Evolutionary conservation across 2,797 vertebrate species (phyloP), one percentile per base, ranked within the genome.

Genomic region (Pangasius macronema): DNA sequence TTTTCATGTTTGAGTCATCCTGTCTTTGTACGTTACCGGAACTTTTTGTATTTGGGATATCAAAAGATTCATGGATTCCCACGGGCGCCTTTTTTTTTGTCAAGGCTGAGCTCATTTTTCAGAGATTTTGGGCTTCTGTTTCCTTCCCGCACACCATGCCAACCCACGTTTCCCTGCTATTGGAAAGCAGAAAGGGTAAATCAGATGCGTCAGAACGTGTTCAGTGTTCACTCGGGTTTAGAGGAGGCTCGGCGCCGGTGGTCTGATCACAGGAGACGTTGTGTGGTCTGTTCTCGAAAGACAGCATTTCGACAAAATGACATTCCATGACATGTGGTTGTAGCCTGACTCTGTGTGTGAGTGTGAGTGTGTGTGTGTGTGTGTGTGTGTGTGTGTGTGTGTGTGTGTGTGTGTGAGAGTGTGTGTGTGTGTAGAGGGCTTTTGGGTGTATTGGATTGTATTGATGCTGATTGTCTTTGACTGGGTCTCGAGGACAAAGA

Each of bases 391-490:
- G 57, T 83, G 39, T 49, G 11, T 4, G 67, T 30, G 9, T 79
- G 59, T 81, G 88, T 72, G 80, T 87, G 85, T 85, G 75, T 89
- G 87, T 72, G 81, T 7, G 24, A 42, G 63, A 42, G 33, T 55
- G 51, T 77, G 68, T 51, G 33, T 55, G 51, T 77, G 68, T 87
- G 70, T 80, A 67, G n/a, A 76, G 76, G 73, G 87, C 86, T 83
- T 82, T 87, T 87, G 87, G 85, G 82, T 86, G 83, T 89, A 86
- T 84, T 87, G 89, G 85, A 87, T 73, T 89, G 85, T 76, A 76
- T 59, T 89, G 92, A 92, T 87, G 90, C 81, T 91, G 89, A 94
- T 92, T 91, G 92, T 87, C 85, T 90, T 87, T 86, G 91, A 91
- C 89, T 89, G 89, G 86, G 86, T 87, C 81, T 85, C 39, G 87